Base-by-base conservation (phyloP, 2,113 vertebrate species). In the Nothoprocta perdicaria region DNA sequence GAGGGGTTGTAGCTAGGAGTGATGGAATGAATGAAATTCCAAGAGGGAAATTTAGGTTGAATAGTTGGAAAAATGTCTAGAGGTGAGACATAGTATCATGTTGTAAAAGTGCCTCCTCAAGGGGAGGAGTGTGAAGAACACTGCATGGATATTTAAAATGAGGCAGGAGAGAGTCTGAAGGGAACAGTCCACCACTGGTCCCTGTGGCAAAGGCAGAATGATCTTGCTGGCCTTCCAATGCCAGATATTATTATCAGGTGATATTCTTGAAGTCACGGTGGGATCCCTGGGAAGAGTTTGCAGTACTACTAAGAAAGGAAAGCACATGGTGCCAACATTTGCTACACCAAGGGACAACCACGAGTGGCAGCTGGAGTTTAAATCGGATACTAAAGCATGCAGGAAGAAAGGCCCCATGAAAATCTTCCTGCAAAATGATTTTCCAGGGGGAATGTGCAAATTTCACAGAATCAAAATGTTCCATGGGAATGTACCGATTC, bases 341-440 rank as follows among this genome's bases (percentile, higher is more conserved):
- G 0, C 82, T 92, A 45, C 45, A 85, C 41, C 38, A 67, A 84
- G 62, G 60, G 69, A 86, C 68, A 21, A 61, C 84, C 52, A 1
- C 80, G 81, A 53, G 73, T 92, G 89, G 85, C 94, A 96, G 87
- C 94, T 95, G 91, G 79, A 95, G 80, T 93, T 83, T 89, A 77
- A 95, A 92, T 53, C 76, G 85, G 82, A 69, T 86, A 63, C 82
- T 81, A 40, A 78, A 79, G 82, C 76, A 86, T 45, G 77, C 1
- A 0, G 80, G 79, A 92, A 89, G 65, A 93, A 92, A 87, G 62
- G 62, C 84, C 62, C 52, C 76, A 88, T 96, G 95, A 95, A 93
- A 89, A 62, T 62, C 65, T 72, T 91, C 82, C 82, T 93, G 74
- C 15, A 74, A 40, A 89, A 94, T 62, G 52, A 78, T 67, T 95